These are phyloP conservation scores for Tetraodon nigroviridis DNA, from an alignment of 2,113 vertebrate genomes.

Conservation along the genomic window DNA sequence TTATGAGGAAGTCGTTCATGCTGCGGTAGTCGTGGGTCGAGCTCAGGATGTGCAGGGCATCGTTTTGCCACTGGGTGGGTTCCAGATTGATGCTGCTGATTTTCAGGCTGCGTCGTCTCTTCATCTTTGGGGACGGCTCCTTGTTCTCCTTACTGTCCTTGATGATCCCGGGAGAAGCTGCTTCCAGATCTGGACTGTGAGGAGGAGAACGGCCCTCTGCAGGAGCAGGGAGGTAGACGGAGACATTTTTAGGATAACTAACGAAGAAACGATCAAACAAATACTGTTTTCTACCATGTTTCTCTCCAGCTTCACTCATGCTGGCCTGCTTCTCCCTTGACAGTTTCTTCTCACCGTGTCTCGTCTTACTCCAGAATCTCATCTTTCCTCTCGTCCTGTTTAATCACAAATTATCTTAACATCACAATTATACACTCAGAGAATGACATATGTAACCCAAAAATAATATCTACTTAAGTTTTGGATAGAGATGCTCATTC, in stretches of 20 bases:
- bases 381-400: constrained; percentile 86
- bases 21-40: constrained; percentile 85
- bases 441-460: too few species aligned
- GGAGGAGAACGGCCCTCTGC: constrained; percentile 73
- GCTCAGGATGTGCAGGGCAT: constrained; percentile 87
- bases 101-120: constrained; percentile 85
- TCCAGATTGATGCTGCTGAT: constrained; percentile 87
- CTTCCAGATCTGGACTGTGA: constrained; percentile 79
- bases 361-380: constrained; percentile 88
- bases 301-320: constrained; percentile 76
- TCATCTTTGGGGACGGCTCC: constrained; percentile 89
- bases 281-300: constrained; percentile 50
- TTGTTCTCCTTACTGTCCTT: constrained; percentile 93
- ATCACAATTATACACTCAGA: too few species aligned
- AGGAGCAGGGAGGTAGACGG: neutral
- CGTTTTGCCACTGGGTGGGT: constrained; percentile 87
- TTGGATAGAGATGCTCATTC: neutral
- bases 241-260: neutral
- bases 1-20: constrained; percentile 97
- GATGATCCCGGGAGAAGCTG: constrained; percentile 37
- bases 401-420: neutral
- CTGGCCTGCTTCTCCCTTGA: constrained; percentile 74
- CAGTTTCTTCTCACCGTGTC: constrained; percentile 83
- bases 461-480: neutral
- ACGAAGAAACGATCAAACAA: neutral